Evolutionary conservation across 2,113 vertebrate species (phyloP), one percentile per base, ranked within the genome.

Genomic region (Carassius auratus): DNA sequence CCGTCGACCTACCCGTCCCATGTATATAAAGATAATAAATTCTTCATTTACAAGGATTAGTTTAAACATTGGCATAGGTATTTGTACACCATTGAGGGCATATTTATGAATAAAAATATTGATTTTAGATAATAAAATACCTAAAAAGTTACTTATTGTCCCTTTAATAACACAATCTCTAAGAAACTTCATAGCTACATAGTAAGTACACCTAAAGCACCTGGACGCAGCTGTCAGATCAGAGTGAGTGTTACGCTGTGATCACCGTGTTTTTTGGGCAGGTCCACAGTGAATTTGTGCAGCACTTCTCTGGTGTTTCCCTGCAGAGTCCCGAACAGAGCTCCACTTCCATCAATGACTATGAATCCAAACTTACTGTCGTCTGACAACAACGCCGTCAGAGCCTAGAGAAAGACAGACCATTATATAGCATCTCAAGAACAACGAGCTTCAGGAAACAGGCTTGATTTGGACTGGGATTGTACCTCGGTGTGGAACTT

Each of bases 281-380:
- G 95, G 95, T 99, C 98, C 95, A 99, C 98, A 91, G 98, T 99
- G 95, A 99, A 99, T 92, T 99, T 99, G 95, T 99, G 98, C 91
- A 99, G 93, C 89, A 99, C 98, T 94, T 99, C 98, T 93, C 98
- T 95, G 85, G 98, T 99, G 94, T 99, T 99, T 91, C 98, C 98
- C 94, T 99, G 98, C 75, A 99, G 96, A 8, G 98, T 99, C 91
- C 98, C 98, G 87, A 99, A 99, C 90, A 99, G 96, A 33, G 98
- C 98, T 86, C 98, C 98, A 13, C 97, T 99, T 74, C 98, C 98
- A 74, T 99, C 98, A 91, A 99, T 99, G 93, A 99, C 98, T 88
- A 99, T 99, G 88, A 99, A 99, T 90, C 98, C 98, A 94, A 99
- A 99, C 92, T 99, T 99, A 94, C 98, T 99, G 94, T 99, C 98